Conservation (phyloP, 2,888 invertebrate genomes). For the Sphaerophoria rueppellii region DNA sequence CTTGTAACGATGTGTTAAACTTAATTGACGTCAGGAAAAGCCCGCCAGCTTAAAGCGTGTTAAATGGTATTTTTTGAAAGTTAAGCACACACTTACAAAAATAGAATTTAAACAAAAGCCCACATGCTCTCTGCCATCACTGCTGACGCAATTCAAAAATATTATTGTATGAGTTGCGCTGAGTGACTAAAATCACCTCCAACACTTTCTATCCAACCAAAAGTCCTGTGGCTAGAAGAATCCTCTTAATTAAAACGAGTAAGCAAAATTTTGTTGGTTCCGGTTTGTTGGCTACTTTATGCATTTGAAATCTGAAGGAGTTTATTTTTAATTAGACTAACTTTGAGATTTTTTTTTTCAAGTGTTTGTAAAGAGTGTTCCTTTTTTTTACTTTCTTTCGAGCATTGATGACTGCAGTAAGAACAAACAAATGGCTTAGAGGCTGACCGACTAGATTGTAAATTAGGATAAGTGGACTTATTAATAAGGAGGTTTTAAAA, state of each 20-base stretch:
- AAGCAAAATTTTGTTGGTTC: conserved; percentile 3
- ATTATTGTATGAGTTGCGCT: no score
- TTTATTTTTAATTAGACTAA: conserved; percentile 2
- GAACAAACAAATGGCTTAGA: no score
- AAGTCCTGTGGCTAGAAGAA: neutral
- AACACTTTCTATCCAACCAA: neutral
- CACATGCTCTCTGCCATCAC: neutral
- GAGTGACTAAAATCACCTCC: neutral
- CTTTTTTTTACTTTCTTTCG: no score
- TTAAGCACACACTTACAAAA: neutral
- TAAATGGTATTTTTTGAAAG: neutral
- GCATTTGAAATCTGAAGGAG: neutral
- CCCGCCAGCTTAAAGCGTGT: neutral
- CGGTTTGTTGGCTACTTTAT: neutral
- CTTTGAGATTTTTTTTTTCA: neutral
- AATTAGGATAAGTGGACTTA: no score
- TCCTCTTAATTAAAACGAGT: conserved; percentile 27
- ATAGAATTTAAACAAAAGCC: neutral
- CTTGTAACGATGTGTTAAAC: neutral
- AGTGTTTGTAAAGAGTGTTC: neutral
- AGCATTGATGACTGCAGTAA: no score
- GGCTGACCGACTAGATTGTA: no score
- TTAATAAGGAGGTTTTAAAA: no score
- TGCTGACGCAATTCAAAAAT: conserved; percentile 3
- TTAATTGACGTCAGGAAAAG: conserved; percentile 10